Evolutionary conservation across 1,140 invertebrate genomes (phyloP), one percentile per base, ranked within the genome.

Genomic region (Anagrus nilaparvatae): DNA sequence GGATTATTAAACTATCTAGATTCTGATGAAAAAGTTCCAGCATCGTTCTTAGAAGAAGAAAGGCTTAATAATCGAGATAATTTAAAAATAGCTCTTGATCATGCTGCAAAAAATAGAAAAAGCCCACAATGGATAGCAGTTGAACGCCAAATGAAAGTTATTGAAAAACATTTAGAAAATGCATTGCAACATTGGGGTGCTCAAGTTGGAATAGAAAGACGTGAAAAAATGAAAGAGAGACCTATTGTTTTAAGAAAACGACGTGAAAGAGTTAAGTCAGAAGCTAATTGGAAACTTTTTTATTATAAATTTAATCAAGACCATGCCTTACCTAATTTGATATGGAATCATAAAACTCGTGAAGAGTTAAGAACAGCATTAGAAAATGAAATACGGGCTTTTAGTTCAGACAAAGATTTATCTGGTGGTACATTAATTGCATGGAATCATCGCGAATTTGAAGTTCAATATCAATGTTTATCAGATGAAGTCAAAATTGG

Each of bases 261-360:
- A 13, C 67, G 94, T 32, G 87, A 98, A 65, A 72, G 88, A 49
- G 81, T 98, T 32, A 97, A 97, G 68, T 81, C 82, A 28, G 84
- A 86, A 53, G 82, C 84, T 7, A 99, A 99, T 72, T 92, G 91
- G 84, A 74, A 77, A 19, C 71, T 94, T 36, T 96, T 99, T 70
- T 98, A 95, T 64, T 93, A 93, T 59, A 86, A 93, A 62, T 99
- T 99, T 67, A 81, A 80, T 59, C 78, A 83, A 60, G 93, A 99
- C 71, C 95, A 99, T 65, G 80, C 88, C 20, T 74, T 94, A 60
- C 89, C 96, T 5, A 96, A 99, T 71, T 74, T 99, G 6, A 96
- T 99, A 53, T 99, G 96, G 96, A 99, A 99, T 71, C 92, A 94
- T 57, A 95, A 93, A 81, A 98, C 95, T 2, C 73, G 96, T 37